A percentile compares a stretch with the other conserved stretches of the same genome.
Conservation (phyloP, 2,113 vertebrate genomes). For the Rhinichthys klamathensis region DNA sequence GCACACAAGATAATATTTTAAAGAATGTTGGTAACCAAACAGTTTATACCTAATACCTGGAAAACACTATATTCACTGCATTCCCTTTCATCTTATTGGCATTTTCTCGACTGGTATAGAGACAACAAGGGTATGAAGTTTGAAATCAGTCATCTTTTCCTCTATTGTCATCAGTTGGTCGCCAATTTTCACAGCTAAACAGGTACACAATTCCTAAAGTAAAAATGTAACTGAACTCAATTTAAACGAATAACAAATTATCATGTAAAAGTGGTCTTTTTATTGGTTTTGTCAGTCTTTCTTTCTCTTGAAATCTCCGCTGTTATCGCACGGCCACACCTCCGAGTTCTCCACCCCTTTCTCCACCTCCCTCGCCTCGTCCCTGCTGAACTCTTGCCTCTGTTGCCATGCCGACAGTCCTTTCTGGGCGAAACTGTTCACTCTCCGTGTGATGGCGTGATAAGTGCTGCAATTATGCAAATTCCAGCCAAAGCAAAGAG, state of each 20-base stretch:
- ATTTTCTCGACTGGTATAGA: not conserved
- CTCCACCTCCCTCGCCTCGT: conserved; percentile 39
- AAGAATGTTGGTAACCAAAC: not conserved
- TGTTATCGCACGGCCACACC: not conserved
- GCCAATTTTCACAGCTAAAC: not conserved
- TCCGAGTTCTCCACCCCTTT: conserved; percentile 1
- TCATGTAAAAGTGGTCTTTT: not conserved
- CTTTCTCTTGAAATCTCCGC: not conserved
- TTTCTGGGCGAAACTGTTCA: conserved; percentile 60
- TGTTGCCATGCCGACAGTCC: conserved; percentile 75
- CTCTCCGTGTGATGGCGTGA: conserved; percentile 64
- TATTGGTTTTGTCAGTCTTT: not conserved
- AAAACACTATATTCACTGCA: not conserved
- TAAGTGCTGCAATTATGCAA: conserved; percentile 82
- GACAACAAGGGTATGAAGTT: not conserved
- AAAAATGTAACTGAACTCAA: not conserved
- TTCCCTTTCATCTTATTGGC: not conserved
- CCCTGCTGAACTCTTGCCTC: conserved; percentile 67
- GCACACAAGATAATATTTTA: not conserved
- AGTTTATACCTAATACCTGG: not conserved
- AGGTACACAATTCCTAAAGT: not conserved
- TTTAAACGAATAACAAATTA: not conserved
- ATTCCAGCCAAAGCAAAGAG: conserved; percentile 67
- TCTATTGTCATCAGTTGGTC: not conserved
- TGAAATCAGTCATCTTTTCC: not conserved